A percentile compares a stretch with the other conserved stretches of the same genome.
These are phyloP conservation scores for Tipula vernalis DNA, from an alignment of 2,888 invertebrate species.

Conservation along the genomic window DNA sequence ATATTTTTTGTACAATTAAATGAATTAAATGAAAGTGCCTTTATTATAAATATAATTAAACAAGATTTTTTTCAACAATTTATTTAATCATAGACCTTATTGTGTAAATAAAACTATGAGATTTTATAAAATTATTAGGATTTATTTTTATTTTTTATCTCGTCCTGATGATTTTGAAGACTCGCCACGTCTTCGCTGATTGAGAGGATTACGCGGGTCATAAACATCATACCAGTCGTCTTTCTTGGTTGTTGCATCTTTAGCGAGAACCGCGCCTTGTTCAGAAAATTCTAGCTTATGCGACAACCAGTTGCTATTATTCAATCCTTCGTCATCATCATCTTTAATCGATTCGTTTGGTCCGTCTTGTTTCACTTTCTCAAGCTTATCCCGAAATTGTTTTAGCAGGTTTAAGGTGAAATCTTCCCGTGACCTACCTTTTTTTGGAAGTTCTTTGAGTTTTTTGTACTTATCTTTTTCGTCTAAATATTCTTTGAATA, in stretches of 20 bases:
- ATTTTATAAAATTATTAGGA: too few relatives aligned
- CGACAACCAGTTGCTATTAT: slow-evolving; percentile 27
- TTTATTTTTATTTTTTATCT: not conserved
- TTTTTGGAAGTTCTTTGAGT: slow-evolving; percentile 50
- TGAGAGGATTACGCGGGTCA: slow-evolving; percentile 90
- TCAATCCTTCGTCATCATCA: slow-evolving; percentile 29
- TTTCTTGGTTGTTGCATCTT: slow-evolving; percentile 84
- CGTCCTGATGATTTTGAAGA: not conserved
- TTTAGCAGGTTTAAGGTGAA: slow-evolving; percentile 69
- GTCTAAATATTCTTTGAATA: slow-evolving; percentile 41
- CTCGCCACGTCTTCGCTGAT: slow-evolving; percentile 68
- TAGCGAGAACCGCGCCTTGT: slow-evolving; percentile 59
- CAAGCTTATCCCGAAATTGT: slow-evolving; percentile 71
- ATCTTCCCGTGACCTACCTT: slow-evolving; percentile 54
- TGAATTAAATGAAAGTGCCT: not conserved
- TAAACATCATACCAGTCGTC: slow-evolving; percentile 96
- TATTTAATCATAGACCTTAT: not conserved
- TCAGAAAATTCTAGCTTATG: slow-evolving; percentile 46
- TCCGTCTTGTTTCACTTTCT: slow-evolving; percentile 41
- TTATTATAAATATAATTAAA: not conserved
- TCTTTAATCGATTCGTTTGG: slow-evolving; percentile 15
- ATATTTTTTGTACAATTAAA: not conserved
- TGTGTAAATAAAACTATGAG: not conserved
- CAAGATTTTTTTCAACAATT: not conserved
- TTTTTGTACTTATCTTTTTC: slow-evolving; percentile 46